Evolutionary conservation across 2,888 invertebrate genomes (phyloP), one percentile per base, ranked within the genome.

Genomic region (Ptilodon capucinus): DNA sequence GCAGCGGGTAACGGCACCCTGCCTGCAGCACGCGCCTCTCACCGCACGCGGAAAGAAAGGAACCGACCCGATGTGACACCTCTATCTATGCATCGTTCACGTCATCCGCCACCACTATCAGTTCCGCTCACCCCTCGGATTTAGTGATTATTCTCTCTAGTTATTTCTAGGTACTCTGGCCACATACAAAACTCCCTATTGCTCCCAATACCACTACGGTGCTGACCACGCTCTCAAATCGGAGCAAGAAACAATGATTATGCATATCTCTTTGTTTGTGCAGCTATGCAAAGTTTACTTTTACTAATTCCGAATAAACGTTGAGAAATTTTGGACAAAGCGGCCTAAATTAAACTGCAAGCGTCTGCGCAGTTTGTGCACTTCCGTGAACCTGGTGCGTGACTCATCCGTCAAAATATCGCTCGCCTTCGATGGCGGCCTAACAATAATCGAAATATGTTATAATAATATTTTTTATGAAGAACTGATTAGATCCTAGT

Each of bases 1-100:
- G 60, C 56, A 53, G 56, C 68, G 55, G 57, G 57, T 84, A 85
- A 85, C 87, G 86, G 86, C 78, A 81, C 72, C 70, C 67, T 74
- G 77, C 70, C 67, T 74, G 77, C 70, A 72, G 61, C 74, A 68
- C 68, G 59, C 71, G 67, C 71, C 68, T 50, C 66, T 59, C 71
- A 59, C 68, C 69, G 66, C 71, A 57, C 60, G 51, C 68, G 60
- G 62, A 64, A 67, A 60, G 56, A 68, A 66, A 62, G 68, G 62
- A 70, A 56, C 54, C 62, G 60, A 57, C 50, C 51, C 18, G 41
- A 35, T 36, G 43, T 21, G 35, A n/a, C 42, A 35, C 43, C 25
- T 25, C n/a, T 16, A 19, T 11, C 21, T 14, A 19, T 44, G 46
- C 25, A 11, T 17, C 11, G 14, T 14, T 32, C 14, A 32, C n/a